A percentile compares a stretch with the other conserved stretches of the same genome.
Evolutionary conservation across 2,888 invertebrate genomes (phyloP).

Genomic region (Myopa testacea): DNA sequence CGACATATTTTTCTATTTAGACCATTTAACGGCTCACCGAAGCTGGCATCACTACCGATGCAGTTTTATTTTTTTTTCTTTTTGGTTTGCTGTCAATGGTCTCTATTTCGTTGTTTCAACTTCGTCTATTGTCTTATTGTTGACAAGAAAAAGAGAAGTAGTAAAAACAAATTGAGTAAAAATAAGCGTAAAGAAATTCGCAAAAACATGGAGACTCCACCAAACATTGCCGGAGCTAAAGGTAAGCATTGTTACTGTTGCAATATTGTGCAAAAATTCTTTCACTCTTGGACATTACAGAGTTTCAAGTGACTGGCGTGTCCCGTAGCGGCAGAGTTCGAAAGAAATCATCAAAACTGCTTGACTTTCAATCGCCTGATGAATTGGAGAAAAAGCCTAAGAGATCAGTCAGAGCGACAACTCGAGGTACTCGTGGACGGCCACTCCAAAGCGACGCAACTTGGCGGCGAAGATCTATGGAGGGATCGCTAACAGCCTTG

Average conservation of each 20-base stretch:
- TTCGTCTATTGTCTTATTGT: constrained; percentile 18
- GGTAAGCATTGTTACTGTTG: constrained; percentile 11
- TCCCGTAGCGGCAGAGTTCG: constrained; percentile 91
- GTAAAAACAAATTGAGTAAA: constrained; percentile 18
- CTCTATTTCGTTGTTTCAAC: no score
- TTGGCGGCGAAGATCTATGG: constrained; percentile 39
- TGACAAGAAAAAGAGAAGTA: constrained; percentile 7
- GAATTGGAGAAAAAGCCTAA: constrained; percentile 74
- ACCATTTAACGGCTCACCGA: no score
- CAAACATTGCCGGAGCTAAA: constrained; percentile 33
- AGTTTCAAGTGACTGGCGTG: constrained; percentile 86
- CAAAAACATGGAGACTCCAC: constrained; percentile 39
- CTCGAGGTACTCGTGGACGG: constrained; percentile 6
- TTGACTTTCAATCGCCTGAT: constrained; percentile 93
- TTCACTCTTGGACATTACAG: constrained; percentile 55
- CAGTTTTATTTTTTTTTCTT: no score
- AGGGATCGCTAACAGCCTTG: constrained; percentile 39
- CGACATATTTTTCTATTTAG: no score
- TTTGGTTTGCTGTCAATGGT: no score
- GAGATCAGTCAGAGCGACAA: constrained; percentile 45
- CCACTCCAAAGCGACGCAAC: constrained; percentile 6
- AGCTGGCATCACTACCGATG: no score
- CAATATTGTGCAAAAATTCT: neutral
- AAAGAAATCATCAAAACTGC: constrained; percentile 93
- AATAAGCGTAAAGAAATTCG: no score